phyloP scores from a whole-genome alignment of 2,113 vertebrate genomes.

The Lophotis ruficrista region DNA sequence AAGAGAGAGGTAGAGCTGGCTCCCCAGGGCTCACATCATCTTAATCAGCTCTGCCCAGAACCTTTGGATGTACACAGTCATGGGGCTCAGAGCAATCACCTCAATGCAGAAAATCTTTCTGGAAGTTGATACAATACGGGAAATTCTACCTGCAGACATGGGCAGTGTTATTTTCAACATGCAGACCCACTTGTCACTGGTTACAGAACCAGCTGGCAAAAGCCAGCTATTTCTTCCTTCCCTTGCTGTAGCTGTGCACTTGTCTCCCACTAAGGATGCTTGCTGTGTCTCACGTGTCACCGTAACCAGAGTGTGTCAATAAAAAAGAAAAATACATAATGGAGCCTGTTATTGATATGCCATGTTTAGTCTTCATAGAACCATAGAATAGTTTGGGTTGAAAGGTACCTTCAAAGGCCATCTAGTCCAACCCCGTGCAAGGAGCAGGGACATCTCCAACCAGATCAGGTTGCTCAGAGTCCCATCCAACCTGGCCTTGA shows the following conservation, averaged over 20 bases:
- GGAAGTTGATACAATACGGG: background rate
- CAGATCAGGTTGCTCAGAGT: too few relatives aligned
- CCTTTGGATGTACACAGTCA: background rate
- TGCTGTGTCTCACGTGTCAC: background rate
- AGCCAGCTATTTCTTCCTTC: background rate
- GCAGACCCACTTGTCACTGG: background rate
- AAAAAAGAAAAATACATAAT: background rate
- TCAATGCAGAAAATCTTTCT: background rate
- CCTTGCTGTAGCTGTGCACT: too few relatives aligned
- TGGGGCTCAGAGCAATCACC: background rate
- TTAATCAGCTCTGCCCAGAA: background rate
- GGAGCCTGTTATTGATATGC: background rate
- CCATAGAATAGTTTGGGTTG: too few relatives aligned
- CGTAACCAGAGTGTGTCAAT: fast-evolving
- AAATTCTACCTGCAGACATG: background rate
- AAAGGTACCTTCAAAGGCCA: too few relatives aligned
- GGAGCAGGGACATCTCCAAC: too few relatives aligned
- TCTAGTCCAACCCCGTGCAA: too few relatives aligned
- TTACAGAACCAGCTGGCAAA: background rate
- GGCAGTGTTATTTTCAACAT: background rate
- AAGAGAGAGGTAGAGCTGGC: background rate
- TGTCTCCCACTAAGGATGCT: background rate
- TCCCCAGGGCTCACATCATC: background rate
- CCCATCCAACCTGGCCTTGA: too few relatives aligned
- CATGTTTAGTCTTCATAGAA: background rate